Conservation (phyloP, 2,797 vertebrate species). For the Leptatherina wallacei region DNA sequence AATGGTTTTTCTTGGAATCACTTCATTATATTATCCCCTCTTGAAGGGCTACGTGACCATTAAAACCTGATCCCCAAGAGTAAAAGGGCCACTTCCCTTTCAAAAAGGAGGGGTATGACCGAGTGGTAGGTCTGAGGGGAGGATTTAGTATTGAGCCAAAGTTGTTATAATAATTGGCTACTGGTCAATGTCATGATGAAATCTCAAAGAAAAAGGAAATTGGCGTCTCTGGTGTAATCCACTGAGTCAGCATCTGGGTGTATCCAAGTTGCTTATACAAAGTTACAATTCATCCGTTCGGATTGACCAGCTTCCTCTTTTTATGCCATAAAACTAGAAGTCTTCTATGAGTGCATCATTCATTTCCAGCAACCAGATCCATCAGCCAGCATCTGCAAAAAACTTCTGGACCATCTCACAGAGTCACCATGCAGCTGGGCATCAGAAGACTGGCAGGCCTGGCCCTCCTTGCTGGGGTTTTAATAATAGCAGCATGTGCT, state of each 20-base stretch:
- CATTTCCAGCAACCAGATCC: constrained; percentile 26
- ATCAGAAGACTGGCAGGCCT: constrained; percentile 54
- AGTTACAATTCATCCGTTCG: constrained; percentile 18
- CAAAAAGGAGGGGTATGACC: not conserved
- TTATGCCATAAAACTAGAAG: constrained; percentile 53
- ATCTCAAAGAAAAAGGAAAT: constrained; percentile 44
- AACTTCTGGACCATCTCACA: constrained; percentile 48
- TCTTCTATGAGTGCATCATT: constrained; percentile 33
- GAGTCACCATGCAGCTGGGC: constrained; percentile 63
- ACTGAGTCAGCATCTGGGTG: not conserved
- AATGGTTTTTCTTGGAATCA: too few relatives aligned
- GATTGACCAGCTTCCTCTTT: constrained; percentile 65
- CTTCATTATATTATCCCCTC: not conserved
- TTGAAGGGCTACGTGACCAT: not conserved
- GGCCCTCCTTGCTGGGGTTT: constrained; percentile 41
- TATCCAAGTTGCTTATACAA: not conserved
- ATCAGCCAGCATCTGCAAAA: constrained; percentile 24
- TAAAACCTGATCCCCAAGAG: not conserved
- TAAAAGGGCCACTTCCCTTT: not conserved
- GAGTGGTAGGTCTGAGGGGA: not conserved
- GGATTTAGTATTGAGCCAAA: not conserved
- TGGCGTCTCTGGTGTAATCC: not conserved
- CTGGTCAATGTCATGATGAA: constrained; percentile 15
- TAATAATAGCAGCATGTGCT: constrained; percentile 26
- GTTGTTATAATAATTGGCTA: not conserved